Evolutionary conservation across 1,140 invertebrate genomes (phyloP).

Genomic region (Panagrolaimus sp.): DNA sequence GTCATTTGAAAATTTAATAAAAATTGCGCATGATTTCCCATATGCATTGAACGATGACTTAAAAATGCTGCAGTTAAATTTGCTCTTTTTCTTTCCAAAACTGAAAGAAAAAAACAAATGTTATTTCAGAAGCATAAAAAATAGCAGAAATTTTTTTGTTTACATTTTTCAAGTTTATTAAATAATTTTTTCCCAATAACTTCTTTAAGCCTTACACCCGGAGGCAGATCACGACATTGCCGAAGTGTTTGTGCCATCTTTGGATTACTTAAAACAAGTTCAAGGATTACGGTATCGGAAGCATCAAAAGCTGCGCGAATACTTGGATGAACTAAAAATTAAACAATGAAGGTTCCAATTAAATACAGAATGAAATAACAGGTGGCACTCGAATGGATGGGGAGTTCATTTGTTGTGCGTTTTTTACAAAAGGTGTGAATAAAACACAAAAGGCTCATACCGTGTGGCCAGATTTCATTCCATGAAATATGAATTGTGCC

Average conservation of each 20-base stretch:
- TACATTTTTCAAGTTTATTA: not conserved
- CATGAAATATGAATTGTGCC: slow-evolving; percentile 13
- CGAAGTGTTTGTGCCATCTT: not conserved
- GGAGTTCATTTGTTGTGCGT: too few species aligned
- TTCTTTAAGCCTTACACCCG: not conserved
- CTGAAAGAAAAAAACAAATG: slow-evolving; percentile 10
- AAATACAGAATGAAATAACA: too few species aligned
- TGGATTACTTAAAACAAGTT: slow-evolving; percentile 2
- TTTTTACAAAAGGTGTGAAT: not conserved
- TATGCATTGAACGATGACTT: slow-evolving; percentile 6
- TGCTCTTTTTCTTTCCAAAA: not conserved
- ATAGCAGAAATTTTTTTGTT: too few species aligned
- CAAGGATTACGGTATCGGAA: slow-evolving; percentile 4
- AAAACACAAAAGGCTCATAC: not conserved
- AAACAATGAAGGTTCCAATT: not conserved
- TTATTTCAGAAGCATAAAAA: not conserved
- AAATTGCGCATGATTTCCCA: slow-evolving; percentile 3
- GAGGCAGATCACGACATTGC: slow-evolving; percentile 2
- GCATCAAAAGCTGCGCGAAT: slow-evolving; percentile 6
- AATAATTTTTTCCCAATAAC: not conserved
- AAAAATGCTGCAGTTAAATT: not conserved
- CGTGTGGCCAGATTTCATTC: slow-evolving; percentile 1
- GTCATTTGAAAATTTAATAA: slow-evolving; percentile 7
- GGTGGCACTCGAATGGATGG: too few species aligned
- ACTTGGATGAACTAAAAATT: not conserved